Percentiles rank a stretch among this genome's conserved stretches.
Conservation (phyloP, 2,888 invertebrate species). For the Cataglyphis albicans region DNA sequence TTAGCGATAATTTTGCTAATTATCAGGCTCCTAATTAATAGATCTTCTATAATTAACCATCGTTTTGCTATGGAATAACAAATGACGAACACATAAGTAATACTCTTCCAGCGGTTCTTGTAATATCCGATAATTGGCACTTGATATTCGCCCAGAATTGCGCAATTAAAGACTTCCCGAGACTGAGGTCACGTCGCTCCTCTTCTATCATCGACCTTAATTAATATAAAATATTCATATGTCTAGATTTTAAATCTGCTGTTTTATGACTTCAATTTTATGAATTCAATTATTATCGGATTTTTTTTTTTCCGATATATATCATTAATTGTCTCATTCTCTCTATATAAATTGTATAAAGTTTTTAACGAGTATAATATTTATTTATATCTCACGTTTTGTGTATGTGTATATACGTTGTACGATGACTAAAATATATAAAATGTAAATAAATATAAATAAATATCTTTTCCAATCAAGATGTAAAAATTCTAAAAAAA, state of each 20-base stretch:
- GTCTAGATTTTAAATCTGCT: conserved; percentile 32
- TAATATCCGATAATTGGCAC: conserved; percentile 36
- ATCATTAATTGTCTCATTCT: neutral
- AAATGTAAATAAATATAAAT: neutral
- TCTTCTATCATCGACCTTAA: conserved; percentile 57
- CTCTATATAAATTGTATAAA: neutral
- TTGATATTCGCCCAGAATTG: conserved; percentile 38
- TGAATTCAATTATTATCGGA: conserved; percentile 31
- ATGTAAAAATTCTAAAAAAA: neutral
- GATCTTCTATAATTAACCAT: neutral
- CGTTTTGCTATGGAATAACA: neutral
- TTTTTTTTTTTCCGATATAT: no score
- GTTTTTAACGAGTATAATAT: neutral
- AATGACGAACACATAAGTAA: neutral
- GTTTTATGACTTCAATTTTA: conserved; percentile 23
- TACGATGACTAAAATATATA: neutral
- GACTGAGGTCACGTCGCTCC: conserved; percentile 24
- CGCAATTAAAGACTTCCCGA: conserved; percentile 37
- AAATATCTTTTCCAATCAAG: neutral
- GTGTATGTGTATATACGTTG: neutral
- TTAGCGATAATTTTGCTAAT: neutral
- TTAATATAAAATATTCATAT: conserved; percentile 60
- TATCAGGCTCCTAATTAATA: neutral
- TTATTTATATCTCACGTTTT: neutral
- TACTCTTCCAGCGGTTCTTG: neutral